These are phyloP conservation scores for Eubucco bourcierii DNA, from an alignment of 2,113 vertebrate genomes.

Conservation along the genomic window DNA sequence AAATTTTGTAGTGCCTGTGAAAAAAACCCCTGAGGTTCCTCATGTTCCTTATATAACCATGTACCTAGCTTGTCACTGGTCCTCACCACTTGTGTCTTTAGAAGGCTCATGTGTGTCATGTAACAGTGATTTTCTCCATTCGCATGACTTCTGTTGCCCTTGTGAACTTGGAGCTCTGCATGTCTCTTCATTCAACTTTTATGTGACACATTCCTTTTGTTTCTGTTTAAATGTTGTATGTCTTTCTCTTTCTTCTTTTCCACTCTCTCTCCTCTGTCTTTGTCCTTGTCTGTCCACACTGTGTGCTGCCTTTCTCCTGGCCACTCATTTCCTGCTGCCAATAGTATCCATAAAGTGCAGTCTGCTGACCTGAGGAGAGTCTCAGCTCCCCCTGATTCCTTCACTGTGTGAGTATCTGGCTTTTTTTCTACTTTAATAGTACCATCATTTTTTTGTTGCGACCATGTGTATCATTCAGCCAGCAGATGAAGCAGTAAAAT, in stretches of 20 bases:
- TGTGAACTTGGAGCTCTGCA: conserved; percentile 58
- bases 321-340: conserved; percentile 78
- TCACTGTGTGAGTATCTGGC: conserved; percentile 93
- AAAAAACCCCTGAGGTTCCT: not conserved
- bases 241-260: conserved; percentile 69
- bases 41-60: not conserved
- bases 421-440: conserved; percentile 38
- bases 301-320: conserved; percentile 72
- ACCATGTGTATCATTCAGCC: not conserved
- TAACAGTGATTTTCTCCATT: conserved; percentile 7
- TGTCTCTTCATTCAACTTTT: conserved; percentile 61
- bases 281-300: conserved; percentile 73
- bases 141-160: conserved; percentile 63
- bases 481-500: not conserved
- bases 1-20: not conserved
- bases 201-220: conserved; percentile 70
- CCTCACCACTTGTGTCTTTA: not conserved
- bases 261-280: conserved; percentile 27
- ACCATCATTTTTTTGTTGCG: not conserved
- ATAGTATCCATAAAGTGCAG: conserved; percentile 97
- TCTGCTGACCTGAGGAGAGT: conserved; percentile 96
- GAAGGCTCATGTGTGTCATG: not conserved
- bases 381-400: conserved; percentile 98
- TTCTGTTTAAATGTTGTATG: conserved; percentile 79
- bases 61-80: not conserved